phyloP scores from a whole-genome alignment of 1,140 invertebrate genomes.

The Atta texana region DNA sequence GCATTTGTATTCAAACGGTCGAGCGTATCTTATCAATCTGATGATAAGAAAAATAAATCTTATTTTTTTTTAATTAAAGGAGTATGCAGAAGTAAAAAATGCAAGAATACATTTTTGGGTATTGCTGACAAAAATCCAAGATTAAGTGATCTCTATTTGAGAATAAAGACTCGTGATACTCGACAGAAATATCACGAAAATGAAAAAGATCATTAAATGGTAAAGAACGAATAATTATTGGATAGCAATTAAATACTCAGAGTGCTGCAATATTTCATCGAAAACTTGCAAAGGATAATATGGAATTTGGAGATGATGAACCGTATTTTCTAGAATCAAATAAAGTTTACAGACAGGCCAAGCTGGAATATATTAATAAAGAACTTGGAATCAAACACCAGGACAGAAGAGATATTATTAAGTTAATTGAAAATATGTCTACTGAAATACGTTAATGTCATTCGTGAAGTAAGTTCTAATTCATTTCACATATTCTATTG shows the following conservation, averaged over 20 bases:
- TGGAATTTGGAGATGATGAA: neutral
- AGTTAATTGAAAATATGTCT: slow-evolving; percentile 5
- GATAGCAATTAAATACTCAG: neutral
- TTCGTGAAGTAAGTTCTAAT: slow-evolving; percentile 2
- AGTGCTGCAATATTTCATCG: slow-evolving; percentile 7
- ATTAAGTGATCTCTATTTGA: neutral
- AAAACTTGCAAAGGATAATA: slow-evolving; percentile 4
- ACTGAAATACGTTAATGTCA: slow-evolving; percentile 1
- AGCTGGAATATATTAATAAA: neutral
- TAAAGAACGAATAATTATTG: neutral
- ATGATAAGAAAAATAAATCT: neutral
- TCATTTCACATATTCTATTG: slow-evolving; percentile 6
- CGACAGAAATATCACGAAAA: neutral
- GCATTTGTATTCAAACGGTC: slow-evolving; percentile 12
- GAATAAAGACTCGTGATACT: neutral
- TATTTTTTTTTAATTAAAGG: neutral
- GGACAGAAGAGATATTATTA: slow-evolving; percentile 2
- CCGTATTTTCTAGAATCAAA: neutral
- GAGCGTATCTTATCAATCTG: neutral
- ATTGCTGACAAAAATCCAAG: slow-evolving; percentile 2
- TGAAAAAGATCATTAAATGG: neutral
- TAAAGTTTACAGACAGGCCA: slow-evolving; percentile 1
- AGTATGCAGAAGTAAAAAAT: neutral
- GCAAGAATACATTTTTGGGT: neutral
- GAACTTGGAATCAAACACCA: neutral